These are phyloP conservation scores for Drosophila carrolli DNA, from an alignment of 1,140 invertebrate genomes.

Conservation along the genomic window DNA sequence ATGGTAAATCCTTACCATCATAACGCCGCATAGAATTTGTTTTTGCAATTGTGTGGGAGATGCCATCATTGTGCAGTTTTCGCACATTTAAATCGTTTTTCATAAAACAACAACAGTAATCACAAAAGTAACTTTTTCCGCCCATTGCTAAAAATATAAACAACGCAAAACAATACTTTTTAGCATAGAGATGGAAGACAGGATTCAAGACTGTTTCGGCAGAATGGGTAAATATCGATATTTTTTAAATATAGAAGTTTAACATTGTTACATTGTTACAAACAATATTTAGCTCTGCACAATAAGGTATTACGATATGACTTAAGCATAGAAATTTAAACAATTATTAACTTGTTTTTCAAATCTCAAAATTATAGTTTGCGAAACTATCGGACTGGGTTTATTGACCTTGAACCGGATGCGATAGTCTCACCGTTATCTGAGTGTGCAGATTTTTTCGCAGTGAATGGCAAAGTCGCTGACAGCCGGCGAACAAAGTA, in stretches of 20 bases:
- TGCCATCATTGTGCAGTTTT: slow-evolving; percentile 69
- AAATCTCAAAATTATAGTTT: no score
- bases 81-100: slow-evolving; percentile 79
- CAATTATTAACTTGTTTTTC: no score
- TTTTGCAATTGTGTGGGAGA: slow-evolving; percentile 65
- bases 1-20: slow-evolving; percentile 32
- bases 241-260: background rate
- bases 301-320: no score
- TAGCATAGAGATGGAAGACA: slow-evolving; percentile 11
- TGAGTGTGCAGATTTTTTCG: slow-evolving; percentile 43
- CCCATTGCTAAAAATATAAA: slow-evolving; percentile 52
- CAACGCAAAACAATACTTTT: slow-evolving; percentile 9
- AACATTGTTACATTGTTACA: no score
- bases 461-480: slow-evolving; percentile 18
- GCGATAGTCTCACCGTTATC: slow-evolving; percentile 11
- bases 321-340: no score
- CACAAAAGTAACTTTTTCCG: slow-evolving; percentile 79
- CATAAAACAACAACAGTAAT: slow-evolving; percentile 77
- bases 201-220: background rate
- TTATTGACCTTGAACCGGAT: slow-evolving; percentile 8
- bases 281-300: no score
- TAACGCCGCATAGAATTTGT: slow-evolving; percentile 60
- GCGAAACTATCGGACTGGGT: slow-evolving; percentile 3
- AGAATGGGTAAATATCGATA: background rate
- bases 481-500: slow-evolving; percentile 48